Evolutionary conservation across 2,113 vertebrate species (phyloP), one percentile per base, ranked within the genome.

Genomic region (Pluvialis apricaria): DNA sequence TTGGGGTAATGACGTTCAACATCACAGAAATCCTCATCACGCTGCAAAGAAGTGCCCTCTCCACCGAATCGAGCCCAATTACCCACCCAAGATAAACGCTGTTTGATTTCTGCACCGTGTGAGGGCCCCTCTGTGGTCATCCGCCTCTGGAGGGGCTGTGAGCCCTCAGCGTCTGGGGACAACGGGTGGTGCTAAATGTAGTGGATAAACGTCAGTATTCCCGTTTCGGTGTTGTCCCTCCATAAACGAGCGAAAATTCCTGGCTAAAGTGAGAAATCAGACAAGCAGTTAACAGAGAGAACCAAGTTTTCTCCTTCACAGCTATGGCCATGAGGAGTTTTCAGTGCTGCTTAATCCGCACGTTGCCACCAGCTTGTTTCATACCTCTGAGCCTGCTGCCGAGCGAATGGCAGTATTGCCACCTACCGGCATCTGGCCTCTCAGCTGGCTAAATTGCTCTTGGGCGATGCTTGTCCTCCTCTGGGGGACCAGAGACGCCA

Each of bases 341-440:
- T 22, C 32, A 76, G 5, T 3, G 20, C 45, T 47, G 38, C 36
- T 79, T 3, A 20, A 76, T 42, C 20, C 36, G 13, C 57, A 5
- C 6, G 0, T 18, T 68, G 28, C 40, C 71, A 28, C 13, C 66
- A 44, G 44, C 1, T 29, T 14, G 9, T 49, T 77, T 28, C 6
- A 44, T 4, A 22, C 13, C 24, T 0, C 62, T 5, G 12, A 45
- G 24, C 17, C 79, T 10, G 40, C 45, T 44, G 71, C 45, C 3
- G 81, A 75, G 29, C 6, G 61, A 80, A 93, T 40, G 65, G 58
- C 91, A 84, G 80, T 10, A 76, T 94, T 95, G 96, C 96, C 96
- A 92, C 62, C 96, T 97, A 60, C 88, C 4, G 90, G 95, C 42
- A 66, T 22, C 29, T 44, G 8, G 0, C 36, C 24, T 69, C 71